Base-by-base conservation (phyloP, 2,888 invertebrate genomes). In the Globia sparganii region DNA sequence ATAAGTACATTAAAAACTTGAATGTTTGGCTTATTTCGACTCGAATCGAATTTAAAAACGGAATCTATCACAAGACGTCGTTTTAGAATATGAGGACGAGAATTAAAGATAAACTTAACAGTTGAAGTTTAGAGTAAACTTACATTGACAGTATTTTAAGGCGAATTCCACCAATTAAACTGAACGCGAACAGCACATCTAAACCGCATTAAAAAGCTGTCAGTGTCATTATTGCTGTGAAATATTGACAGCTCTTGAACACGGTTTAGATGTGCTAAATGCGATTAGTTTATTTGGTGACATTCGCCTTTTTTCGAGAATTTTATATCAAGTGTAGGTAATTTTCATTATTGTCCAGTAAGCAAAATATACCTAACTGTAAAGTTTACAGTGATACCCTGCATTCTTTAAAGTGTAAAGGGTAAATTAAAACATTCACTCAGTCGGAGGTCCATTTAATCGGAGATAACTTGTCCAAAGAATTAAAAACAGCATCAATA, bases 401-500 rank as follows among this genome's bases (percentile, higher is more conserved):
- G 5, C 13, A 21, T 0, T 13, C 4, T 9, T 40, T 64, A 21
- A n/a, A 68, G n/a, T 6, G 13, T 56, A 69, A n/a, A n/a, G 15
- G 0, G 9, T 18, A n/a, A 40, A 56, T 46, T 21, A 21, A 56
- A 46, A n/a, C 43, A 37, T 46, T 13, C 31, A 15, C 4, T 49
- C 3, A 31, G 11, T 31, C 0, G 40, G 9, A 61, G 13, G 13
- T 70, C 40, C 34, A 53, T 9, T 56, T 43, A 18, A 46, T 49
- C 9, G 4, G 1, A 43, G 4, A 37, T 21, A 71, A 72, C 11
- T 31, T 56, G 15, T 64, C 31, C 0, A 28, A 61, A 76, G 6
- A 62, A 43, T 75, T 34, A 34, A 76, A 53, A 68, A 25, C 37
- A n/a, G 28, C 34, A 56, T 46, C 25, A 58, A 37, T 34, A 25